These are phyloP conservation scores for Coenobita brevimanus DNA, from an alignment of 1,140 invertebrate genomes.

Conservation along the genomic window DNA sequence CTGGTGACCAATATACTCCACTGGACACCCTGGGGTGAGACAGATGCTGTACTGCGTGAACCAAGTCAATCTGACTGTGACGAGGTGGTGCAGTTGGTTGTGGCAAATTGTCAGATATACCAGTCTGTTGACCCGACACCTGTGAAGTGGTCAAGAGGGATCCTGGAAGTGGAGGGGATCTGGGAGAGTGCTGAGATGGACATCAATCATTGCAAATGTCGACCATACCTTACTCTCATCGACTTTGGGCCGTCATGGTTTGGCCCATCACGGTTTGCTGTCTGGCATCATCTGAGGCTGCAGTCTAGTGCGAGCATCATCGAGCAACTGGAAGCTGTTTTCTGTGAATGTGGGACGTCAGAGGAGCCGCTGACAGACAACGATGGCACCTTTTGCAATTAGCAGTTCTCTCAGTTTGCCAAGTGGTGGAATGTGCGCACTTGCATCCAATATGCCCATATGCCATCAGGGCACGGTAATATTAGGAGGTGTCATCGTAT, in stretches of 20 bases:
- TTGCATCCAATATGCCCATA: constrained; percentile 7
- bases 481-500: constrained; percentile 19
- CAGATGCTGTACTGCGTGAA: too few species aligned
- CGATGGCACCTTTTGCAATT: neutral
- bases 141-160: too few species aligned
- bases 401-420: neutral
- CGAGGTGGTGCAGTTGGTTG: too few species aligned
- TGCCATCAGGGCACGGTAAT: neutral
- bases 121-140: too few species aligned
- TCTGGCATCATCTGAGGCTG: neutral
- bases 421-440: neutral
- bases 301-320: neutral
- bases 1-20: too few species aligned
- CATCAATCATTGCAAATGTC: neutral
- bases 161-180: too few species aligned
- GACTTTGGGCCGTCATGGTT: neutral
- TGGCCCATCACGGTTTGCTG: neutral
- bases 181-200: neutral
- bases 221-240: neutral
- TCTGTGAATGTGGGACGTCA: neutral
- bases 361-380: neutral
- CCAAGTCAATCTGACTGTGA: too few species aligned
- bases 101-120: too few species aligned
- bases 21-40: too few species aligned
- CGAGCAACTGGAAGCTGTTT: neutral